Base-by-base conservation (phyloP, 2,888 invertebrate genomes). In the Salticus scenicus region DNA sequence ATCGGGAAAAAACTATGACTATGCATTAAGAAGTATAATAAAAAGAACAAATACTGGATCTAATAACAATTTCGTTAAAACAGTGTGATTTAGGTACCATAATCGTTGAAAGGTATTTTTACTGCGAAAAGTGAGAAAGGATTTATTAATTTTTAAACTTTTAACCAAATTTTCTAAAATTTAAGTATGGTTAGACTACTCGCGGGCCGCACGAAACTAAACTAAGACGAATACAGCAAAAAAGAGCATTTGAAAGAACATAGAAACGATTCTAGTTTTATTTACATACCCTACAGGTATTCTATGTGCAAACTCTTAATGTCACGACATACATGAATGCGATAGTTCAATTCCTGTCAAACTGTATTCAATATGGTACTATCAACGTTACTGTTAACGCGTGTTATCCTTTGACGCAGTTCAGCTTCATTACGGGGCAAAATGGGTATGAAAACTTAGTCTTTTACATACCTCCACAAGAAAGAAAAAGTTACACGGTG, bases 221-320 rank as follows among this genome's bases (percentile, higher is more conserved):
- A 24, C 57, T 57, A 57, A 57, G 20, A 57, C 57, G 20, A 57
- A 57, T 24, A 57, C 57, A 57, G 57, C 20, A 57, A 57, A 57
- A 24, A 57, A 24, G 20, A 57, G 24, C 57, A 24, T 20, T 57
- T 8, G 14, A 57, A 5, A 17, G 17, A 24, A 57, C 24, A 24
- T 24, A 57, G 24, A 57, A 57, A 57, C 57, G 24, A 57, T 57
- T 57, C 24, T 20, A 10, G 37, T 41, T 20, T 31, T 42, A 57
- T 73, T 47, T 17, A 51, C 20, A 20, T 2, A 24, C 2, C 24
- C 27, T 17, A 57, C 57, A 24, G 57, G 57, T 57, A 24, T 37
- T 37, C 37, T 37, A 37, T 7, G 37, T 37, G 37, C 10, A 10
- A 37, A 37, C 10, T 10, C 37, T 37, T 57, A 2, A 2, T 57